Percentiles rank a stretch among this genome's conserved stretches.
phyloP scores from a whole-genome alignment of 1,140 invertebrate genomes.

The Hypsibius dujardini region DNA sequence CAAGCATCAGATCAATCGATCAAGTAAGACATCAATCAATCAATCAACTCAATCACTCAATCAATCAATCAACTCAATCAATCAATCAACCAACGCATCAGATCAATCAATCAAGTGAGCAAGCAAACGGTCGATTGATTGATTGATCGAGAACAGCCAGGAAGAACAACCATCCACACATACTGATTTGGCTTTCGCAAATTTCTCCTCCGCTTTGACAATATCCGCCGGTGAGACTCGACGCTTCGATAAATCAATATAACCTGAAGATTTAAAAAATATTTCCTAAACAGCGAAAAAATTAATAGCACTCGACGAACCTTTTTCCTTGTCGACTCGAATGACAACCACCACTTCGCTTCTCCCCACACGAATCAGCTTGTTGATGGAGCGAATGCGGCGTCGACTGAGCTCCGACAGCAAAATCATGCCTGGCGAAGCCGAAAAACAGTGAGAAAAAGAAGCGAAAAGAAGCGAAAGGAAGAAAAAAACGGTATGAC shows the following conservation, averaged over 20 bases:
- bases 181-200: slow-evolving; percentile 93
- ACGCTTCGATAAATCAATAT: slow-evolving; percentile 97
- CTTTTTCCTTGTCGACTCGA: slow-evolving; percentile 97
- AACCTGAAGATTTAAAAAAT: slow-evolving; percentile 44
- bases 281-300: background rate
- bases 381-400: slow-evolving; percentile 97
- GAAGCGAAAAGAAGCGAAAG: background rate
- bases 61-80: too few relatives aligned
- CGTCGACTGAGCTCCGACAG: slow-evolving; percentile 83
- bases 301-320: slow-evolving; percentile 35
- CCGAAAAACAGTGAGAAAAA: slow-evolving; percentile 23
- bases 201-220: slow-evolving; percentile 91
- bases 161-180: slow-evolving; percentile 24
- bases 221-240: slow-evolving; percentile 94
- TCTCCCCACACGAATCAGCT: slow-evolving; percentile 92
- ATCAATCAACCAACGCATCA: too few relatives aligned
- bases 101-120: too few relatives aligned
- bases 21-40: too few relatives aligned
- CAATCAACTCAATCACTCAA: too few relatives aligned
- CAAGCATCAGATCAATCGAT: too few relatives aligned
- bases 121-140: background rate
- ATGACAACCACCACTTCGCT: slow-evolving; percentile 98
- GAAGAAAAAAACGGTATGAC: background rate
- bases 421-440: slow-evolving; percentile 37
- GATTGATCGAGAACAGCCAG: background rate